Evolutionary conservation across 2,888 invertebrate genomes (phyloP).

Genomic region (Leucoptera coffeella): DNA sequence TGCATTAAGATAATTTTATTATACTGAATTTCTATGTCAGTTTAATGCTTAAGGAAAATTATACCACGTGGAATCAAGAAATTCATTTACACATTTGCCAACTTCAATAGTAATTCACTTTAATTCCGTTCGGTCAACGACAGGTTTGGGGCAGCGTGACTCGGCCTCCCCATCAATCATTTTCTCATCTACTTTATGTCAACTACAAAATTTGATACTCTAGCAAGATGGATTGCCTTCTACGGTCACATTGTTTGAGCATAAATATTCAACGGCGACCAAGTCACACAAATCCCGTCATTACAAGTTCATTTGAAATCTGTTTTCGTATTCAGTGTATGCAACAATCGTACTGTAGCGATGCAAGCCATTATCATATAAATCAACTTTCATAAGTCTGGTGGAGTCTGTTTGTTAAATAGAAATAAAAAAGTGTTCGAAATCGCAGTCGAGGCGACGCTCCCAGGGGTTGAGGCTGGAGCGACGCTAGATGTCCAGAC

Average conservation of each 20-base stretch:
- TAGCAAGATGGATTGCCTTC: conserved; percentile 33
- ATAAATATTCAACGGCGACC: too few species aligned
- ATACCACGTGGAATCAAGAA: too few species aligned
- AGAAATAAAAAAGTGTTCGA: conserved; percentile 20
- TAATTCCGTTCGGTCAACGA: too few species aligned
- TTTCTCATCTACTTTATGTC: conserved; percentile 46
- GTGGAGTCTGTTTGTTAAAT: conserved; percentile 20
- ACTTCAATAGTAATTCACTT: too few species aligned
- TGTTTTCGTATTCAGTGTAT: conserved; percentile 9
- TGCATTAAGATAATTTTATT: too few species aligned
- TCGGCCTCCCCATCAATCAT: conserved; percentile 50
- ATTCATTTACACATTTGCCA: too few species aligned
- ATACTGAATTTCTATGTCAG: too few species aligned
- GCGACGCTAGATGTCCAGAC: conserved; percentile 34
- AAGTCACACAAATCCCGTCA: too few species aligned
- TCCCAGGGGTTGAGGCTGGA: conserved; percentile 17
- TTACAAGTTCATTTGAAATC: too few species aligned
- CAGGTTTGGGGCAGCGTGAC: too few species aligned
- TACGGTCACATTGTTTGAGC: conserved; percentile 18
- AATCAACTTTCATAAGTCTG: conserved; percentile 23
- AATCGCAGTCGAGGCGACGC: conserved; percentile 16
- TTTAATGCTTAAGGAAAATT: too few species aligned
- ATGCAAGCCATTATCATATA: conserved; percentile 17
- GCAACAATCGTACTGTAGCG: conserved; percentile 9
- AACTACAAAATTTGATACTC: conserved; percentile 47